Percentiles rank a stretch among this genome's conserved stretches.
phyloP scores from a whole-genome alignment of 2,797 vertebrate genomes.

The Chrysolophus pictus region DNA sequence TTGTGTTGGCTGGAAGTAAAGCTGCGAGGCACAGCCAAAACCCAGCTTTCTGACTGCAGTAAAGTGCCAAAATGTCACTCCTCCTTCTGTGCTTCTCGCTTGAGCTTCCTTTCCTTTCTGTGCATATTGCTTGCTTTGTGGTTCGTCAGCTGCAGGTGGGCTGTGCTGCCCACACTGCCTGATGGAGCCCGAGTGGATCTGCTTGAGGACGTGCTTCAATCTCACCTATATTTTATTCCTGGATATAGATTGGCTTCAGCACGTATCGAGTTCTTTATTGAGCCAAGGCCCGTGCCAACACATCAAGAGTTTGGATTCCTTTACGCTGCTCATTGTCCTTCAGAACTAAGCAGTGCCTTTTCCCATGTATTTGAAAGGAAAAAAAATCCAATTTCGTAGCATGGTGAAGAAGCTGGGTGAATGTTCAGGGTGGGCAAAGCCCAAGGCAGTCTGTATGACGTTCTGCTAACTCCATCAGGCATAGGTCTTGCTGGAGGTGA shows the following conservation, averaged over 20 bases:
- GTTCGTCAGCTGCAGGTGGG: constrained; percentile 13
- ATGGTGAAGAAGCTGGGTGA: neutral
- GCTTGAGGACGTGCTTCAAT: neutral
- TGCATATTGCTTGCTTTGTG: neutral
- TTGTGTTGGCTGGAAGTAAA: constrained; percentile 6
- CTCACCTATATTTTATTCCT: neutral
- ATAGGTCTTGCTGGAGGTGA: neutral
- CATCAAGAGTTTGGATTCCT: neutral
- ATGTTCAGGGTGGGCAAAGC: neutral
- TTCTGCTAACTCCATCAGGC: neutral
- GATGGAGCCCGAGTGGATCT: neutral
- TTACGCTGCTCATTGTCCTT: neutral
- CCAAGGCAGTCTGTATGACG: neutral
- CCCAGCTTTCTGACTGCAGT: neutral
- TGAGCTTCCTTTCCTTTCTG: neutral
- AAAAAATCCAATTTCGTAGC: neutral
- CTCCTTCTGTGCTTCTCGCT: constrained; percentile 26
- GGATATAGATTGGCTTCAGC: neutral
- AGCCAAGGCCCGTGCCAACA: neutral
- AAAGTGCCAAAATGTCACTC: constrained; percentile 37
- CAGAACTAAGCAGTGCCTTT: neutral
- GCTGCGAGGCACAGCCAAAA: neutral
- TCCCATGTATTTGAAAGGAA: neutral
- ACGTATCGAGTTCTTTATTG: neutral
- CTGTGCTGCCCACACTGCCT: neutral